A percentile compares a stretch with the other conserved stretches of the same genome.
These are phyloP conservation scores for Sandelia bainsii DNA, from an alignment of 2,797 vertebrate genomes.

Conservation along the genomic window DNA sequence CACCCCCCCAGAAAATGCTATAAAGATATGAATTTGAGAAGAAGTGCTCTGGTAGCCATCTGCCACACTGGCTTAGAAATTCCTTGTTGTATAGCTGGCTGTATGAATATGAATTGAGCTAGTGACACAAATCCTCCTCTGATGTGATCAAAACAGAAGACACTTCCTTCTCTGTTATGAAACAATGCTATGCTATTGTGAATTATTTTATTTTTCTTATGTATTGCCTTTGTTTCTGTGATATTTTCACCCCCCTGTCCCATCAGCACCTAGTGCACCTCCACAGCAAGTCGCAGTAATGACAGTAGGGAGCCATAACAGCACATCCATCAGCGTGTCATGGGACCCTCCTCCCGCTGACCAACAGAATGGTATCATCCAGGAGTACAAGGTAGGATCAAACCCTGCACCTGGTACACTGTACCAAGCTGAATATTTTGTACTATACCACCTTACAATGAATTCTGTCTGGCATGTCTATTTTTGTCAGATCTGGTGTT, in stretches of 20 bases:
- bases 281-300: constrained; percentile 97
- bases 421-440: constrained; percentile 43
- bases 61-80: constrained; percentile 56
- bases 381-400: constrained; percentile 93
- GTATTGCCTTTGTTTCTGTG: constrained; percentile 6
- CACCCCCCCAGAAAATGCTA: not conserved
- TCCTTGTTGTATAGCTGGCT: constrained; percentile 48
- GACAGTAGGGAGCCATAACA: constrained; percentile 95
- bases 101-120: constrained; percentile 67
- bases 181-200: not conserved
- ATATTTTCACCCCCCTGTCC: constrained; percentile 10
- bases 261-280: constrained; percentile 93
- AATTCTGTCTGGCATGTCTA: constrained; percentile 56
- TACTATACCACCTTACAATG: constrained; percentile 29
- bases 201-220: not conserved
- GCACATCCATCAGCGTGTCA: constrained; percentile 97
- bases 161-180: constrained; percentile 10
- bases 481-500: constrained; percentile 94
- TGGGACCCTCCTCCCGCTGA: constrained; percentile 97
- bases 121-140: constrained; percentile 51
- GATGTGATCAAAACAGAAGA: constrained; percentile 30
- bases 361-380: constrained; percentile 98
- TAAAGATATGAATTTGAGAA: constrained; percentile 55
- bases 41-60: constrained; percentile 63
- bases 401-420: not conserved